Evolutionary conservation across 1,140 invertebrate genomes (phyloP), one percentile per base, ranked within the genome.

Genomic region (Copidosoma floridanum): DNA sequence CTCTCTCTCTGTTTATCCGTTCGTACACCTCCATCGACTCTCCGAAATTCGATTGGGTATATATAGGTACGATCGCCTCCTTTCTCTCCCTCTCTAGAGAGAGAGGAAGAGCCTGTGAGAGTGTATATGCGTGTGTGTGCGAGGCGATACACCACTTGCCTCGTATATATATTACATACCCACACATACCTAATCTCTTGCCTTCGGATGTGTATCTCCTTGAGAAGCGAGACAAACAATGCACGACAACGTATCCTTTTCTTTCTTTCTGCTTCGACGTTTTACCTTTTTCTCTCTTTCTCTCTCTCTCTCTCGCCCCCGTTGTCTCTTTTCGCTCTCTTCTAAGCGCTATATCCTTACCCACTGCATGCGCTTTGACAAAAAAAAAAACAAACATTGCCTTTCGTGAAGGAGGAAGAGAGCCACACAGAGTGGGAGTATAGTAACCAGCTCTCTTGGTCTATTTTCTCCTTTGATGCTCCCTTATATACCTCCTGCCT

Each of bases 121-220:
- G 11, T 40, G 37, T 54, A 54, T 40, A 2, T 41, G 24, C 18
- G 18, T 23, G 12, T 41, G 20, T 11, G n/a, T n/a, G n/a, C n/a
- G n/a, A n/a, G n/a, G n/a, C n/a, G n/a, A n/a, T n/a, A n/a, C n/a
- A n/a, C n/a, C n/a, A n/a, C n/a, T n/a, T n/a, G n/a, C n/a, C n/a
- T n/a, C n/a, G 27, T 50, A 51, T 29, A 26, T 47, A 47, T 37
- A 46, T n/a, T 21, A 37, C 38, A 18, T 23, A 21, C 41, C 1
- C 18, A 50, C 52, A 64, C 68, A 54, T 68, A 71, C 69, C 69
- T 65, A 61, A 64, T 63, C 61, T 57, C 54, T 50, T 66, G 71
- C 71, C 69, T 61, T 54, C 64, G 62, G 69, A 68, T 68, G 66
- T 51, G 44, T 63, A 62, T 63, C 61, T 52, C 41, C 37, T 51